Evolutionary conservation across 2,888 invertebrate species (phyloP), one percentile per base, ranked within the genome.

Genomic region (Harpalus rufipes): DNA sequence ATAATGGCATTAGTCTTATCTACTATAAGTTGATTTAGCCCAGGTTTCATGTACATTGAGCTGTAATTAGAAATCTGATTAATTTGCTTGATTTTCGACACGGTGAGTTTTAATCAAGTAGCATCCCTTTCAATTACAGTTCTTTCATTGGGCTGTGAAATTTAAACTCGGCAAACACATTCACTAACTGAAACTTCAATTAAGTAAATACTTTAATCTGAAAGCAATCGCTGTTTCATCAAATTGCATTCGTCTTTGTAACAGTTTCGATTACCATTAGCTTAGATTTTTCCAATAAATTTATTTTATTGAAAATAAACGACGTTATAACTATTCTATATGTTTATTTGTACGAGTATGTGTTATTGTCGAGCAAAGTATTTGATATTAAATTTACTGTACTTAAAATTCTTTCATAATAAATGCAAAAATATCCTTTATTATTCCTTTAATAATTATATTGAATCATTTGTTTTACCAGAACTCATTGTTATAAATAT

Each of bases 131-230:
- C 7, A n/a, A 41, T 72, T 72, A 72, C 14, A 8, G 12, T 72
- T 72, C 39, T 72, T n/a, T 72, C 72, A n/a, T 39, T 16, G 32
- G 10, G 32, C 16, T 14, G 44, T 8, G 32, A 72, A 72, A 72
- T 76, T 21, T 25, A 76, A 51, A 18, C 14, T 6, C 14, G 44
- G 0, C 58, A 72, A 81, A 81, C 25, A 81, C 68, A 68, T 81
- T 81, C 72, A 72, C 68, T 81, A 81, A 81, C 51, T 81, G 68
- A 72, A 81, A 81, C 68, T 81, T 72, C 68, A 72, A 81, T 81
- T 81, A 81, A 81, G 81, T 68, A 81, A 68, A 81, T 68, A 81
- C 81, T 81, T 61, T 81, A 81, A 81, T 81, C 81, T 16, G 51
- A 72, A 81, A 56, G 81, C 68, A 68, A 81, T 81, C 68, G 72